Percentiles rank a stretch among this genome's conserved stretches.
These are phyloP conservation scores for Elanus axillaris DNA, from an alignment of 2,113 vertebrate species.

Conservation along the genomic window DNA sequence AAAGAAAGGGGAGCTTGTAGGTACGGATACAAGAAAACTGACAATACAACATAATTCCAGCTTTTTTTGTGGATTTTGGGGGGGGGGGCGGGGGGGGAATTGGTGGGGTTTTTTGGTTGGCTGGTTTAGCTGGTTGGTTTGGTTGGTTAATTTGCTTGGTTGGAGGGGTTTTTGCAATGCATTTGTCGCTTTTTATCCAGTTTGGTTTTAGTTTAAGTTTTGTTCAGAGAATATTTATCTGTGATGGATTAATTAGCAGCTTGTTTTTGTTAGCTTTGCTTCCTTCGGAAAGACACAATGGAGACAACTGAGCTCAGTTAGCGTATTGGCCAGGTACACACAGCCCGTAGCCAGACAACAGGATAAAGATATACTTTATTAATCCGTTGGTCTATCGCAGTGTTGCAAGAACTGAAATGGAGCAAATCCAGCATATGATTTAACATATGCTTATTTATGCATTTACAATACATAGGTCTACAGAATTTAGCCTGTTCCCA, in stretches of 20 bases:
- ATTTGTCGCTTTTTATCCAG: neutral
- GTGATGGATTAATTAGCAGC: neutral
- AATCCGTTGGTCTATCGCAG: neutral
- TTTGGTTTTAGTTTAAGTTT: neutral
- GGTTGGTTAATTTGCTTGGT: neutral
- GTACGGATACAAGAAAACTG: neutral
- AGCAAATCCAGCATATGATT: neutral
- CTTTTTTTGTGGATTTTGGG: neutral
- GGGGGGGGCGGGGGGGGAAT: neutral
- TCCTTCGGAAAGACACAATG: neutral
- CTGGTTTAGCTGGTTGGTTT: accelerated
- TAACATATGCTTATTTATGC: neutral
- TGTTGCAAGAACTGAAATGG: neutral
- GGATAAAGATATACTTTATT: neutral
- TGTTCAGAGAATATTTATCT: neutral
- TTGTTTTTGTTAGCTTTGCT: neutral
- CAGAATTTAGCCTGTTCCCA: neutral
- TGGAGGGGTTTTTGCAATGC: neutral
- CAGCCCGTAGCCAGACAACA: neutral
- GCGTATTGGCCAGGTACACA: neutral
- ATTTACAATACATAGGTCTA: neutral
- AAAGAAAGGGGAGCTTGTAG: constrained; percentile 7
- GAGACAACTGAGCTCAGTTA: neutral
- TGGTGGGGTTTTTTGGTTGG: neutral
- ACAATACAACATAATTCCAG: neutral